phyloP scores from a whole-genome alignment of 1,140 invertebrate genomes.

The Bathynomus jamesi region DNA sequence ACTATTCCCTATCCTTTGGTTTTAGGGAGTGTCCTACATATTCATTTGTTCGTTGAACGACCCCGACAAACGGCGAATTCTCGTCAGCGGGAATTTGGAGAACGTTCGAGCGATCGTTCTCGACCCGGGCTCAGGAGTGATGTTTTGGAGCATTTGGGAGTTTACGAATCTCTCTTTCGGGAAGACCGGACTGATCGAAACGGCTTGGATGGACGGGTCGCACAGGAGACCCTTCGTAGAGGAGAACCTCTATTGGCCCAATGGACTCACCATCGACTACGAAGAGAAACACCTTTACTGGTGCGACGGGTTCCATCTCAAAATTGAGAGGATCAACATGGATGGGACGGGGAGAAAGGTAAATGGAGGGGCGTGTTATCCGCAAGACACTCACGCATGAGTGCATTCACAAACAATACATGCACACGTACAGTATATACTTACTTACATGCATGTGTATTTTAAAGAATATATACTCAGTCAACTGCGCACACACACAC shows the following conservation, averaged over 20 bases:
- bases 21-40: constrained; percentile 45
- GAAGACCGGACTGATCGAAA: constrained; percentile 45
- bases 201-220: constrained; percentile 50
- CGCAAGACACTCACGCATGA: too few species aligned
- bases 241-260: constrained; percentile 48
- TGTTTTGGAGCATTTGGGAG: constrained; percentile 52
- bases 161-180: constrained; percentile 10
- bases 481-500: too few species aligned
- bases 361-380: too few species aligned
- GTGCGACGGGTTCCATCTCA: constrained; percentile 50
- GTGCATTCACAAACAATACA: too few species aligned
- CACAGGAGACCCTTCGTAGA: constrained; percentile 43
- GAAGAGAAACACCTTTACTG: constrained; percentile 48
- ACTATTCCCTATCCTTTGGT: too few species aligned
- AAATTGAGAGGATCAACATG: constrained; percentile 48
- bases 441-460: too few species aligned
- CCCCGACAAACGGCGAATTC: constrained; percentile 47
- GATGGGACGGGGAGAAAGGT: constrained; percentile 46
- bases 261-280: constrained; percentile 51
- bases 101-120: constrained; percentile 60
- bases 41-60: constrained; percentile 54
- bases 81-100: constrained; percentile 49
- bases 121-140: constrained; percentile 52
- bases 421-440: too few species aligned
- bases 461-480: too few species aligned